Evolutionary conservation across 1,140 invertebrate genomes (phyloP).

Genomic region (Macrobrachium rosenbergii): DNA sequence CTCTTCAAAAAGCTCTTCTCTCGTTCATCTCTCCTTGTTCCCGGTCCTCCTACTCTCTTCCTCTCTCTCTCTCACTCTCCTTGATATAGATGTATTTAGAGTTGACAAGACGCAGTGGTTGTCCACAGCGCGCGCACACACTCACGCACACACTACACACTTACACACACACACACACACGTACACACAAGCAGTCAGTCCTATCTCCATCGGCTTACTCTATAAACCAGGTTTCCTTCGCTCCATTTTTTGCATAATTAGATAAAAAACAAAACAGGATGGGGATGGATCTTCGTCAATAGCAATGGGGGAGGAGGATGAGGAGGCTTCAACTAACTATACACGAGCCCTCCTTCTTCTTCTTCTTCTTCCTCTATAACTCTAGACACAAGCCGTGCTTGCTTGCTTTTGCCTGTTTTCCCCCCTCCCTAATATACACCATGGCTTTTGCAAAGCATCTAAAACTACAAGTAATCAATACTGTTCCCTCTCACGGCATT

Average conservation of each 20-base stretch:
- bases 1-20: neutral
- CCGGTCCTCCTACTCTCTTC: neutral
- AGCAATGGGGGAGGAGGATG: neutral
- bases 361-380: too few species aligned
- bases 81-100: conserved; percentile 41
- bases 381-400: neutral
- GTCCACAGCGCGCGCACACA: neutral
- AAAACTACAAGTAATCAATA: conserved; percentile 23
- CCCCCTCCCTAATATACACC: conserved; percentile 5
- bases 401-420: neutral
- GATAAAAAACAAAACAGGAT: neutral
- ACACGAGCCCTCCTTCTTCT: too few species aligned
- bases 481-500: neutral
- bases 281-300: neutral
- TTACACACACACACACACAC: neutral
- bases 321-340: neutral
- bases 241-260: neutral
- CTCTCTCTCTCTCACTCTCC: neutral
- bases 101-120: conserved; percentile 21
- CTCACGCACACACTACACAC: neutral
- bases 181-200: neutral
- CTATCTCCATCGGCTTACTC: neutral
- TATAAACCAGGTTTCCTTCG: neutral
- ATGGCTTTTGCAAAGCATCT: conserved; percentile 1
- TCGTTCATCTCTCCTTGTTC: too few species aligned